phyloP scores from a whole-genome alignment of 2,113 vertebrate genomes.

The Zosterops japonicus region DNA sequence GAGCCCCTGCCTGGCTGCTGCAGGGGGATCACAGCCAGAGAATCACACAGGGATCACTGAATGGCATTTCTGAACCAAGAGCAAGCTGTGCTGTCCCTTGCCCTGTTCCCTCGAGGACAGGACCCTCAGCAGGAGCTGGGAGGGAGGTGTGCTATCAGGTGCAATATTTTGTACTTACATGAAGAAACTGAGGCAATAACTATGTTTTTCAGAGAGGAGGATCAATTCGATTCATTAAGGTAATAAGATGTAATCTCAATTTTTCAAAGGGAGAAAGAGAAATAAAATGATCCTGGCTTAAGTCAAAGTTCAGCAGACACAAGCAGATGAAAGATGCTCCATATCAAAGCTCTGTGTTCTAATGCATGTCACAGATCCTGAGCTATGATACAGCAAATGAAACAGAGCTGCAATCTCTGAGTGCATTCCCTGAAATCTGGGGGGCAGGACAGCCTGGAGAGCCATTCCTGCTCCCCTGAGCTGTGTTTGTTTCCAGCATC shows the following conservation, averaged over 20 bases:
- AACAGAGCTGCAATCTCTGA: rapidly evolving
- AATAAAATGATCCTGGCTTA: neutral
- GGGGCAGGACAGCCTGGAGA: neutral
- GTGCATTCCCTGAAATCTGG: neutral
- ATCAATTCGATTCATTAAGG: neutral
- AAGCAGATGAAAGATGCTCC: neutral
- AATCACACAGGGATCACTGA: neutral
- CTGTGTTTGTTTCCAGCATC: neutral
- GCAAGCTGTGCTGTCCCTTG: neutral
- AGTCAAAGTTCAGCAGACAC: neutral
- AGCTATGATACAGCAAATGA: neutral
- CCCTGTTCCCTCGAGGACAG: neutral
- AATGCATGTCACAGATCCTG: neutral
- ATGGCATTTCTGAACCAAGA: neutral
- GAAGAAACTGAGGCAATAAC: neutral
- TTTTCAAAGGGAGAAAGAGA: neutral
- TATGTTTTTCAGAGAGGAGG: neutral
- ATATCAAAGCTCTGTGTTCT: neutral
- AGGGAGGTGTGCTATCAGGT: neutral
- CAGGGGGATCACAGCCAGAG: neutral
- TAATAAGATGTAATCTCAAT: neutral
- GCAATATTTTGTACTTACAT: neutral
- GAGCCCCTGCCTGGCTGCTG: neutral
- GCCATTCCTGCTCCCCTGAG: neutral
- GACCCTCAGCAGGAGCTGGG: neutral